Evolutionary conservation across 2,797 vertebrate genomes (phyloP).

Genomic region (Sphenopsis melanotis): DNA sequence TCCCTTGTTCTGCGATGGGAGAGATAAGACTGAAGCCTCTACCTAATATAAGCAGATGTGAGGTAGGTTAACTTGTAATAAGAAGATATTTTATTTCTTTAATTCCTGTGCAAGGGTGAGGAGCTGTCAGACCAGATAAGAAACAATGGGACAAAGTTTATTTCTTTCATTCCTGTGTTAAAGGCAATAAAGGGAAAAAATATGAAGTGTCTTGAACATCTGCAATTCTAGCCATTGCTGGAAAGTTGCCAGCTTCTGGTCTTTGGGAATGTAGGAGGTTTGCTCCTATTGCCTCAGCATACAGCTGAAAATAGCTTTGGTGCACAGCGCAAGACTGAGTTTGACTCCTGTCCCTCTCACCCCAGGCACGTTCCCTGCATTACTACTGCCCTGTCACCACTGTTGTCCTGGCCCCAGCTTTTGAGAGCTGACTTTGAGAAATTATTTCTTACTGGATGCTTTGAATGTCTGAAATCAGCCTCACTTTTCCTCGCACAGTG

Average conservation of each 20-base stretch:
- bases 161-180: neutral
- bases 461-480: neutral
- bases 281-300: neutral
- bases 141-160: neutral
- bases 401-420: neutral
- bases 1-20: neutral
- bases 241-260: neutral
- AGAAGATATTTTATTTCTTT: neutral
- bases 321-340: neutral
- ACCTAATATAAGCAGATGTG: neutral
- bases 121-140: neutral
- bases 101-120: neutral
- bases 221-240: neutral
- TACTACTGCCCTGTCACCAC: neutral
- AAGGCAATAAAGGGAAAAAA: neutral
- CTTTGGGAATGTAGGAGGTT: neutral
- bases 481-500: neutral
- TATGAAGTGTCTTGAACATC: neutral
- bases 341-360: neutral
- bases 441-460: neutral
- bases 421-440: neutral
- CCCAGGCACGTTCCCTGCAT: fast-evolving
- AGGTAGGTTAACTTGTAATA: neutral
- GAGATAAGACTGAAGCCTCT: neutral
- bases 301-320: neutral